phyloP scores from a whole-genome alignment of 35 echinoderm and acorn worm genomes.

The Ophiothrix spiculata region DNA sequence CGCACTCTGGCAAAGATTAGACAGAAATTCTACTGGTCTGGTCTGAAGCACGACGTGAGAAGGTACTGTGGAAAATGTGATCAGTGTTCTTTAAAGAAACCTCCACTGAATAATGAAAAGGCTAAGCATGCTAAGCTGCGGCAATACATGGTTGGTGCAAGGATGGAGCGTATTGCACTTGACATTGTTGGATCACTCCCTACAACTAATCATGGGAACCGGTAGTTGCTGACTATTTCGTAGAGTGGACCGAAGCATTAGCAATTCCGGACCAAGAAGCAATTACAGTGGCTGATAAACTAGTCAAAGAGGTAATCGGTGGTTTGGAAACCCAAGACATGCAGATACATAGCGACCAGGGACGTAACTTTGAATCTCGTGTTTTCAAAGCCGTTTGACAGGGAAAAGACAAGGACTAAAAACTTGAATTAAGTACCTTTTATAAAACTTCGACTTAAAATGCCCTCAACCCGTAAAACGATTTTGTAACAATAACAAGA shows the following conservation, averaged over 20 bases:
- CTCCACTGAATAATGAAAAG: background rate
- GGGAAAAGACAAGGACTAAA: constrained; percentile 52
- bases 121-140: background rate
- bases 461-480: too few relatives aligned
- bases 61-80: constrained; percentile 6
- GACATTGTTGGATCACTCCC: constrained; percentile 40
- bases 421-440: too few relatives aligned
- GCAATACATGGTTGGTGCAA: constrained; percentile 18
- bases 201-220: background rate
- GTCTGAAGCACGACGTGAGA: background rate
- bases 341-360: constrained; percentile 52
- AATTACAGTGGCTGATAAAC: constrained; percentile 16
- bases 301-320: constrained; percentile 21
- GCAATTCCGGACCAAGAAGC: constrained; percentile 35
- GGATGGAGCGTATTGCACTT: constrained; percentile 52
- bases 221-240: constrained; percentile 41
- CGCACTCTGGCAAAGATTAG: background rate
- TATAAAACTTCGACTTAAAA: too few relatives aligned
- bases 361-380: constrained; percentile 48
- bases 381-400: constrained; percentile 47
- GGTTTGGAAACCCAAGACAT: constrained; percentile 37
- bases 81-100: constrained; percentile 17
- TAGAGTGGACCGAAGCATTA: constrained; percentile 49
- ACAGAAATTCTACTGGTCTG: background rate
- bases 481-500: too few relatives aligned